Evolutionary conservation across 2,113 vertebrate species (phyloP).

Genomic region (Aphyosemion australe): DNA sequence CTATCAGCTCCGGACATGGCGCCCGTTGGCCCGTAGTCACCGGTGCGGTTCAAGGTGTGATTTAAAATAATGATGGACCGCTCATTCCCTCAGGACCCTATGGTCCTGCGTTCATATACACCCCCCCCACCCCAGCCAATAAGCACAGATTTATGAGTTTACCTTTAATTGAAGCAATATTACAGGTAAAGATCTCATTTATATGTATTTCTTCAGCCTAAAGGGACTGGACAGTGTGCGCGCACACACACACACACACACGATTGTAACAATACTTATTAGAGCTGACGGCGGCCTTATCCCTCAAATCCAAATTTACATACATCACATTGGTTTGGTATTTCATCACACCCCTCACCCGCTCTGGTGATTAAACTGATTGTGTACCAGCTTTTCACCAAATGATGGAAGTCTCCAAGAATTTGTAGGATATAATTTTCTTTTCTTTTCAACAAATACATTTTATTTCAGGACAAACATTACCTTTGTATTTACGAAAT

Average conservation of each 20-base stretch:
- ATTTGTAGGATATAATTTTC: too few species aligned
- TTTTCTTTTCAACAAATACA: too few species aligned
- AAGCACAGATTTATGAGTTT: constrained; percentile 27
- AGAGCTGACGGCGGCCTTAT: constrained; percentile 69
- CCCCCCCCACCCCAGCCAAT: background rate
- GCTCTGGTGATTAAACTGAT: constrained; percentile 33
- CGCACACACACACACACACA: constrained; percentile 42
- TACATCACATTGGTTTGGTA: constrained; percentile 71
- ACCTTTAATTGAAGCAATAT: constrained; percentile 63
- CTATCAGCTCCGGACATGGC: constrained; percentile 67
- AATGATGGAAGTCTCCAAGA: background rate
- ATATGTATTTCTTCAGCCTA: constrained; percentile 69
- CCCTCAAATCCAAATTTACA: constrained; percentile 80
- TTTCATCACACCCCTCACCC: constrained; percentile 55
- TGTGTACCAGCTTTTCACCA: constrained; percentile 4
- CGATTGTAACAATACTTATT: constrained; percentile 72
- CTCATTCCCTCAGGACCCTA: constrained; percentile 29
- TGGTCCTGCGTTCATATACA: constrained; percentile 18
- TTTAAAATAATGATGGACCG: constrained; percentile 32
- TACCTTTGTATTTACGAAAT: too few species aligned
- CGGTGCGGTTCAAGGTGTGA: constrained; percentile 52
- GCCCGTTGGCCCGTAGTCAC: constrained; percentile 51
- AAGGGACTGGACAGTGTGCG: constrained; percentile 26
- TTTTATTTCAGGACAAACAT: too few species aligned
- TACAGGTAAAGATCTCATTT: constrained; percentile 72